Percentiles rank a stretch among this genome's conserved stretches.
Conservation (phyloP, 2,113 vertebrate genomes). For the Grus americana region DNA sequence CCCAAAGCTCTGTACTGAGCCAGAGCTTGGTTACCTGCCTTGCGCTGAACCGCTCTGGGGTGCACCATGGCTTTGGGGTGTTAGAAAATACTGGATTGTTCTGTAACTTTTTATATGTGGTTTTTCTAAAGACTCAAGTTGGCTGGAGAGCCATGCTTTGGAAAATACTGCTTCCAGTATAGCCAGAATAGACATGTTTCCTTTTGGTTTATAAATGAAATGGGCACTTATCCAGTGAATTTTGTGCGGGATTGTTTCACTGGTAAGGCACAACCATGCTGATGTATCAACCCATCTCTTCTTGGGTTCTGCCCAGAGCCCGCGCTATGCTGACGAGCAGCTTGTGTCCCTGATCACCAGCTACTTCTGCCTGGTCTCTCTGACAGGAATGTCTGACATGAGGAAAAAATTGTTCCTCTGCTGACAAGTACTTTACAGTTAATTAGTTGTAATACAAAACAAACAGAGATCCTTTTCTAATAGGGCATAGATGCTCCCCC, state of each 20-base stretch:
- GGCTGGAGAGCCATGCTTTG: neutral
- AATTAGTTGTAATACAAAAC: neutral
- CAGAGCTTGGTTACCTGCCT: neutral
- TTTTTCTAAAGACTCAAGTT: neutral
- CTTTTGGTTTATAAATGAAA: neutral
- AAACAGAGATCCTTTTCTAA: neutral
- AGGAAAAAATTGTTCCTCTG: neutral
- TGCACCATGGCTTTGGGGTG: neutral
- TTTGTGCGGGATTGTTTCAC: neutral
- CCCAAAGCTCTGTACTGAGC: neutral
- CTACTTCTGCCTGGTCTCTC: neutral
- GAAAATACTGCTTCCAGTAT: neutral
- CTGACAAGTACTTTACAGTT: neutral
- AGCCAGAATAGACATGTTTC: neutral
- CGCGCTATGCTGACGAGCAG: neutral
- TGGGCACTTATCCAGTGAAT: neutral
- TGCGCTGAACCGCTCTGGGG: neutral
- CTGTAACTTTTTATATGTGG: neutral
- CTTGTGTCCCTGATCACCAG: neutral
- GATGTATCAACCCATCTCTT: neutral
- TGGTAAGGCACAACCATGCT: neutral
- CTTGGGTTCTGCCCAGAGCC: neutral
- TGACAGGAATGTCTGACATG: accelerated
- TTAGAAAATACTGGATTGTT: neutral
- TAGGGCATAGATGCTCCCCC: neutral